Evolutionary conservation across 2,797 vertebrate genomes (phyloP).

Genomic region (Eulemur albifrons): DNA sequence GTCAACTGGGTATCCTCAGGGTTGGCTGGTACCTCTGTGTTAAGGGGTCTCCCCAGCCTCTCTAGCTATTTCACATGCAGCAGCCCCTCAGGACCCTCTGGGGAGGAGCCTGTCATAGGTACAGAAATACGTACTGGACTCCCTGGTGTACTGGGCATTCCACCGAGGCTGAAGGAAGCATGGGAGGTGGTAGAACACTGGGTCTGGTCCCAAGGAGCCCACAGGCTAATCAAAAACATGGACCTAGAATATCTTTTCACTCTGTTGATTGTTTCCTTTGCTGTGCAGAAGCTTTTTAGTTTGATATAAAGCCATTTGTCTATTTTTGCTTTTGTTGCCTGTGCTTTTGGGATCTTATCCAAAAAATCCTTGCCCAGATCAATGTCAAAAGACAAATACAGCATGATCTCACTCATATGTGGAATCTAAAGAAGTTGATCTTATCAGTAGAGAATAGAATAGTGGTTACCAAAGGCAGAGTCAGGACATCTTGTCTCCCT

Average conservation of each 20-base stretch:
- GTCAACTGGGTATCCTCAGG: background rate
- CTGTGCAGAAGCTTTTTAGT: background rate
- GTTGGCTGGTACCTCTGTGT: background rate
- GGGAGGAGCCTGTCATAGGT: background rate
- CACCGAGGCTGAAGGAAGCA: background rate
- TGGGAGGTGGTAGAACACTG: background rate
- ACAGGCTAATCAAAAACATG: background rate
- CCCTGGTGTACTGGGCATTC: background rate
- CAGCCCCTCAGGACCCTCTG: background rate
- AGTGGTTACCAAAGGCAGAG: background rate
- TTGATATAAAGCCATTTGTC: background rate
- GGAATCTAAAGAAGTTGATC: background rate
- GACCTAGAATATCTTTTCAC: background rate
- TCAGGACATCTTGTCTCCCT: background rate
- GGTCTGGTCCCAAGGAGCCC: background rate
- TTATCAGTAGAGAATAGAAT: background rate
- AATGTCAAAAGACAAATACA: background rate
- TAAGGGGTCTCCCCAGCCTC: background rate
- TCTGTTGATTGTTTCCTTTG: background rate
- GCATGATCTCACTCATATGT: background rate
- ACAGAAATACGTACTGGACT: background rate
- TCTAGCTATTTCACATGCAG: background rate
- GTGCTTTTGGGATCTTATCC: background rate
- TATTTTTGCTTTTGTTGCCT: background rate
- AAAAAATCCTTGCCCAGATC: background rate